Percentiles rank a stretch among this genome's conserved stretches.
phyloP scores from a whole-genome alignment of 2,113 vertebrate genomes.

The Burhinus bistriatus region DNA sequence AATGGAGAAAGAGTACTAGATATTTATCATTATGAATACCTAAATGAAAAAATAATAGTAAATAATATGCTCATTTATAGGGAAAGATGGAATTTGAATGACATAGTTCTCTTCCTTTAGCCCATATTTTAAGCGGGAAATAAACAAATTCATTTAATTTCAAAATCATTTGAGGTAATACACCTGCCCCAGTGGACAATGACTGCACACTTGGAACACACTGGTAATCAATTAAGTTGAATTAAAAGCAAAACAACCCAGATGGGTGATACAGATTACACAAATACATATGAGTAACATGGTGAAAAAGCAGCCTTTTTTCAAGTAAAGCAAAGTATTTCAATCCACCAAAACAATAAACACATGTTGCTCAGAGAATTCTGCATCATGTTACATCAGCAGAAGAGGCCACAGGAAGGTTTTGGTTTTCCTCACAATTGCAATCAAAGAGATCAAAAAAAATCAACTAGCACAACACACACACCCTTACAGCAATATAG shows the following conservation, averaged over 20 bases:
- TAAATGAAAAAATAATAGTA: not conserved
- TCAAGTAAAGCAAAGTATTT: not conserved
- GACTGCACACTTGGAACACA: not conserved
- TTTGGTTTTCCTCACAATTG: not conserved
- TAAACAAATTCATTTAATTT: not conserved
- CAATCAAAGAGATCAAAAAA: not conserved
- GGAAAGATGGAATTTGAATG: not conserved
- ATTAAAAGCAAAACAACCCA: not conserved
- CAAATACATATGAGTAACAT: not conserved
- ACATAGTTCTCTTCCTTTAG: not conserved
- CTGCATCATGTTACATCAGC: not conserved
- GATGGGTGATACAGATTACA: not conserved
- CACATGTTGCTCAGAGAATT: fast-evolving
- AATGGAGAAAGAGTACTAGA: not conserved
- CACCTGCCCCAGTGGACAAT: not conserved
- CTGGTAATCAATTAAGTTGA: not conserved
- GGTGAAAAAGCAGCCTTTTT: not conserved
- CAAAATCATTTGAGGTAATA: not conserved
- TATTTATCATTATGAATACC: not conserved
- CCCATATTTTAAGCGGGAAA: not conserved
- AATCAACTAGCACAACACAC: not conserved
- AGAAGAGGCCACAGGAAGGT: not conserved
- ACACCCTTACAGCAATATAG: not conserved
- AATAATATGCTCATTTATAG: not conserved
- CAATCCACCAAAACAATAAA: not conserved